phyloP scores from a whole-genome alignment of 2,888 invertebrate species.

The Globia sparganii region DNA sequence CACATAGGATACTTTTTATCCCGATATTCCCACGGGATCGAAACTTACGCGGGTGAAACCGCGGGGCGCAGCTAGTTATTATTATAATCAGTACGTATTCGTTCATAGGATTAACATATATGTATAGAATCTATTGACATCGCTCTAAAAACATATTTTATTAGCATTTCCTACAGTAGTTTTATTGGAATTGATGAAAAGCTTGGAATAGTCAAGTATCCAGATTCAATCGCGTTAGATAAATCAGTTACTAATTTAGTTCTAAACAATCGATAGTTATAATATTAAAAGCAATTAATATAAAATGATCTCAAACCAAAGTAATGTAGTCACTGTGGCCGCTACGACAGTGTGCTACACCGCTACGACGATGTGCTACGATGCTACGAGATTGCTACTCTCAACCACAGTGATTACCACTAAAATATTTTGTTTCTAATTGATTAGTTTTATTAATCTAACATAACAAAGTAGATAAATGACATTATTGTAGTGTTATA shows the following conservation, averaged over 20 bases:
- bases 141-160: neutral
- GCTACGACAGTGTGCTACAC: neutral
- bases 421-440: neutral
- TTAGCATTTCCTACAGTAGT: neutral
- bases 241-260: neutral
- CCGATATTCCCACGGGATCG: too few relatives aligned
- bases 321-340: neutral
- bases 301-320: neutral
- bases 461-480: neutral
- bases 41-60: too few relatives aligned
- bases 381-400: constrained; percentile 26
- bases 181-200: neutral
- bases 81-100: too few relatives aligned
- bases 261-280: neutral
- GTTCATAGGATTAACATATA: too few relatives aligned
- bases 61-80: too few relatives aligned
- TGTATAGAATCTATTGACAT: neutral
- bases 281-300: neutral
- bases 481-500: neutral
- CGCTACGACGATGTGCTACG: neutral
- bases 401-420: too few relatives aligned
- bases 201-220: neutral
- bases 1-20: too few relatives aligned
- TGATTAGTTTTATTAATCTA: neutral
- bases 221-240: neutral